phyloP scores from a whole-genome alignment of 1,140 invertebrate genomes.

The Tetraneura akinire region DNA sequence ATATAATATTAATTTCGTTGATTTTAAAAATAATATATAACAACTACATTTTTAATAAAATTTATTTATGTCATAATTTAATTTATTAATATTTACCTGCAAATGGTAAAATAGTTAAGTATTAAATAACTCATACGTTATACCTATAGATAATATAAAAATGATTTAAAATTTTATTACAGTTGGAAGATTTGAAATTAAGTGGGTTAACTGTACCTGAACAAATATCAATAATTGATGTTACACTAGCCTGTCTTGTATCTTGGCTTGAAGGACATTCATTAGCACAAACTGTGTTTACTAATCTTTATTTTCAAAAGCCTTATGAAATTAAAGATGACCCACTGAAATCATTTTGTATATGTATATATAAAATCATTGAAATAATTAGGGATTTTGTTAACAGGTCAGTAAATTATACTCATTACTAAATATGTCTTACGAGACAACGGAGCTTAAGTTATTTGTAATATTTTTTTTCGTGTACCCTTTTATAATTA shows the following conservation, averaged over 20 bases:
- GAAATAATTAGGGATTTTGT: constrained; percentile 89
- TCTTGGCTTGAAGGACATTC: constrained; percentile 95
- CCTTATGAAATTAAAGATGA: constrained; percentile 83
- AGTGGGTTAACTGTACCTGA: constrained; percentile 72
- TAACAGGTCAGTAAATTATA: constrained; percentile 65
- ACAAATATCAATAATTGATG: constrained; percentile 89
- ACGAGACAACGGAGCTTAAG: too few relatives aligned
- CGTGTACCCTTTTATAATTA: too few relatives aligned
- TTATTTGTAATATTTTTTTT: too few relatives aligned
- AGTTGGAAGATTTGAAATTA: constrained; percentile 78
- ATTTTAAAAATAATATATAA: too few relatives aligned
- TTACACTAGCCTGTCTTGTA: constrained; percentile 86
- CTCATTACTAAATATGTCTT: too few relatives aligned
- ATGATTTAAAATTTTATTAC: constrained; percentile 54
- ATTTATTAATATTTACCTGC: too few relatives aligned
- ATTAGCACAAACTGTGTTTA: constrained; percentile 95
- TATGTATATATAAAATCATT: constrained; percentile 86
- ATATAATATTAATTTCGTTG: too few relatives aligned
- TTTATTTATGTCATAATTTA: too few relatives aligned
- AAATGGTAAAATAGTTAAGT: too few relatives aligned
- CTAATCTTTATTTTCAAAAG: constrained; percentile 92
- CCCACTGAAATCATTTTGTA: constrained; percentile 81
- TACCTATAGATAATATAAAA: too few relatives aligned
- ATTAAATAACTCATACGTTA: too few relatives aligned
- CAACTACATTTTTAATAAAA: too few relatives aligned